Evolutionary conservation across 2,888 invertebrate genomes (phyloP).

Genomic region (Oligia latruncula): DNA sequence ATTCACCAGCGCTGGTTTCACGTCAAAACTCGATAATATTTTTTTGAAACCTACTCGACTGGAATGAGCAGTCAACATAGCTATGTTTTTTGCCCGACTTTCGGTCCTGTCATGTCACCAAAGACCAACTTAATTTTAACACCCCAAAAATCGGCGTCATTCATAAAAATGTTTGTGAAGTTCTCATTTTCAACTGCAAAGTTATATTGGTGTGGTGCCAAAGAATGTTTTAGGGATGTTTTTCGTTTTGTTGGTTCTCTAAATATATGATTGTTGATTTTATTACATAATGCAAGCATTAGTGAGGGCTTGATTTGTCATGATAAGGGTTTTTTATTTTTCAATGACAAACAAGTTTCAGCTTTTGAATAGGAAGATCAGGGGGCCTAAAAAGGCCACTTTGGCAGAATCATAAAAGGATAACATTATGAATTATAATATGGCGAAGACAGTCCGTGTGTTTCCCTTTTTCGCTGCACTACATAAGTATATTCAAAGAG

Average conservation of each 20-base stretch:
- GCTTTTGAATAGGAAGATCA: background rate
- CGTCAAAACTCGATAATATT: constrained; percentile 71
- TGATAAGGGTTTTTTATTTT: constrained; percentile 55
- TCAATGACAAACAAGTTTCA: constrained; percentile 19
- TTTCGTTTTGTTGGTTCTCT: constrained; percentile 51
- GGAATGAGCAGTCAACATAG: constrained; percentile 77
- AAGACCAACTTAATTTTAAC: constrained; percentile 46
- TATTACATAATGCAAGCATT: constrained; percentile 59
- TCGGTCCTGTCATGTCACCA: constrained; percentile 56
- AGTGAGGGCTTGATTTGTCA: constrained; percentile 45
- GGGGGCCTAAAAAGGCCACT: too few species aligned
- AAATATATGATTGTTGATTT: constrained; percentile 54
- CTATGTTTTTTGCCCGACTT: constrained; percentile 60
- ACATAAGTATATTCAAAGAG: too few species aligned
- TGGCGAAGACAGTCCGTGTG: too few species aligned
- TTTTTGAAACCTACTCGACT: constrained; percentile 72
- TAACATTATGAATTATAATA: too few species aligned
- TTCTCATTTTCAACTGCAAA: constrained; percentile 19
- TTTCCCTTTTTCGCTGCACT: too few species aligned
- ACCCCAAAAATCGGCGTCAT: constrained; percentile 6
- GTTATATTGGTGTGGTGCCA: constrained; percentile 42
- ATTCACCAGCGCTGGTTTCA: constrained; percentile 72
- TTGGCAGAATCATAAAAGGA: too few species aligned
- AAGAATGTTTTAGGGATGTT: constrained; percentile 48
- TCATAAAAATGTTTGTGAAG: background rate